A percentile compares a stretch with the other conserved stretches of the same genome.
Conservation (phyloP, 2,797 vertebrate species). For the Pipistrellus nathusii region DNA sequence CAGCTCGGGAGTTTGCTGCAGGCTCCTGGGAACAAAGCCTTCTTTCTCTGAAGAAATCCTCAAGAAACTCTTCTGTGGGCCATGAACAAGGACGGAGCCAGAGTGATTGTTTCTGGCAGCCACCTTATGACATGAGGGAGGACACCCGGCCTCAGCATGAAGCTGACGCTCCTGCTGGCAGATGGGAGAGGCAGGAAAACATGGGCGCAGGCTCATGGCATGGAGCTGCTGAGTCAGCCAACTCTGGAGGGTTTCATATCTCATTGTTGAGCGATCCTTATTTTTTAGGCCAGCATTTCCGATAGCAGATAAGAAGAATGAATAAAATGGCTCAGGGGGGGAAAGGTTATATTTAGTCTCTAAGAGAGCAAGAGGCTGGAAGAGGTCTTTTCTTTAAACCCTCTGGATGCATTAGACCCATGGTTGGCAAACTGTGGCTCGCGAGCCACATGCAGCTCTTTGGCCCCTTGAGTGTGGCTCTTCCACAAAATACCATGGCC, state of each 20-base stretch:
- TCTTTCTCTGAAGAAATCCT: slow-evolving; percentile 1
- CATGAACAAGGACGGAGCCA: background rate
- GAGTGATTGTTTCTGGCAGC: background rate
- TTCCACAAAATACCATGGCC: no score
- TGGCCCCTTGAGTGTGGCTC: no score
- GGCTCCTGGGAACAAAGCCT: slow-evolving; percentile 10
- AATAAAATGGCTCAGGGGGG: background rate
- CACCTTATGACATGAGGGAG: background rate
- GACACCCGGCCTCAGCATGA: background rate
- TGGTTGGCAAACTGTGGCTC: no score
- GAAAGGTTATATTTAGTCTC: background rate
- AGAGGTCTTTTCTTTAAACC: background rate
- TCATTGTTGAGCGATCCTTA: background rate
- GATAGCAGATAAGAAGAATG: background rate
- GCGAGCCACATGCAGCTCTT: no score
- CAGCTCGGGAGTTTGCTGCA: background rate
- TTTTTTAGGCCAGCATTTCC: background rate
- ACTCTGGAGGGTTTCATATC: background rate
- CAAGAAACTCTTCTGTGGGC: background rate
- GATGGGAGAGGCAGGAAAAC: background rate
- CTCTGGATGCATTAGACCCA: background rate
- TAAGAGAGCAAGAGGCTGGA: background rate
- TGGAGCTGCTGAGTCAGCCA: background rate
- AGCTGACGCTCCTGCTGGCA: background rate
- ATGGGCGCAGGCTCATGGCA: background rate